phyloP scores from a whole-genome alignment of 2,113 vertebrate species.

The Chinchilla lanigera region DNA sequence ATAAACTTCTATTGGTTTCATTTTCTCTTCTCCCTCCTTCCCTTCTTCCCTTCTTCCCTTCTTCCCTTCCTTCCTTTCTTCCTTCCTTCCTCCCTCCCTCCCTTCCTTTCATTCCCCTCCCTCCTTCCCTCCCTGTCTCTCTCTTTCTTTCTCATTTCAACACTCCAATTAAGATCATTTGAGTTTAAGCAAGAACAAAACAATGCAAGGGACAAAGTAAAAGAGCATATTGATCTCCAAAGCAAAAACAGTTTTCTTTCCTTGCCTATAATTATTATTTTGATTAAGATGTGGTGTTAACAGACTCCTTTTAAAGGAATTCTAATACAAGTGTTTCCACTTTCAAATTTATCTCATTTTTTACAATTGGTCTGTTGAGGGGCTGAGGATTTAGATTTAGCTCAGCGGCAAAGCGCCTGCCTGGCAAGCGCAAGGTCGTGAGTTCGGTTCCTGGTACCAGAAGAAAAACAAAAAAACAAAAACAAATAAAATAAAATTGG shows the following conservation, averaged over 20 bases:
- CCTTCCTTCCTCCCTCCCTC: no score
- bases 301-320: background rate
- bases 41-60: no score
- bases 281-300: background rate
- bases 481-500: no score
- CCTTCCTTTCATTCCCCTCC: no score
- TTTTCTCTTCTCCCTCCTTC: background rate
- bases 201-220: background rate
- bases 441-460: no score
- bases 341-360: conserved; percentile 30
- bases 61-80: no score
- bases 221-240: background rate
- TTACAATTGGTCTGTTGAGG: no score
- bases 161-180: conserved; percentile 17
- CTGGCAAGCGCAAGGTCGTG: no score
- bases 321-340: background rate
- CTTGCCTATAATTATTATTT: background rate
- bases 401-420: no score
- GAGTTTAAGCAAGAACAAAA: background rate
- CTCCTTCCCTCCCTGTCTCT: no score
- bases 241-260: background rate
- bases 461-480: no score
- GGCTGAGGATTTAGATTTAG: no score
- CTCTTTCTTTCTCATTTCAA: background rate
- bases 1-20: background rate